Conservation (phyloP, 2,797 vertebrate species). For the Echeneis naucrates region DNA sequence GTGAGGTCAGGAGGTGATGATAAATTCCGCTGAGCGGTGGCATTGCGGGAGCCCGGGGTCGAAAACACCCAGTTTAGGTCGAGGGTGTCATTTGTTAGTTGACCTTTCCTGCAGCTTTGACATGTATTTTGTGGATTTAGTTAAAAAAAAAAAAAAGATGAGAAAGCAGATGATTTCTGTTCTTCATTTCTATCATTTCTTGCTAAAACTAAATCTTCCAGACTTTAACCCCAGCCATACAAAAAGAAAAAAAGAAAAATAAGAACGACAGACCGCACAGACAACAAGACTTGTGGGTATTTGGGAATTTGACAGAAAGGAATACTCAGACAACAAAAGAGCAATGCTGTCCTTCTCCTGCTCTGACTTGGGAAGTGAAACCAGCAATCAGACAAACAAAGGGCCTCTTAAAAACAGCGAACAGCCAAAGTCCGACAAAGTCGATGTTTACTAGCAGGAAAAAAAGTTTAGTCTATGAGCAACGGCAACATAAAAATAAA, state of each 20-base stretch:
- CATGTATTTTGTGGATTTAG: constrained; percentile 55
- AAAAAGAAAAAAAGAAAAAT: background rate
- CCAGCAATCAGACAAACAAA: constrained; percentile 57
- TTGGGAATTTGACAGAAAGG: constrained; percentile 53
- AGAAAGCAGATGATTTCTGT: constrained; percentile 37
- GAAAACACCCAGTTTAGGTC: constrained; percentile 68
- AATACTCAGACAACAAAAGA: constrained; percentile 71
- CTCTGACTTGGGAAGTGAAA: constrained; percentile 56
- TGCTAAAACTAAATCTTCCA: constrained; percentile 60
- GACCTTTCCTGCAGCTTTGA: constrained; percentile 73
- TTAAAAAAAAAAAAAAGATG: constrained; percentile 1
- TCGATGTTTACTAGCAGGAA: constrained; percentile 42
- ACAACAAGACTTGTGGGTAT: constrained; percentile 57
- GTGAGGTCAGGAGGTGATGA: constrained; percentile 74
- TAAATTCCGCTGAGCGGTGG: constrained; percentile 77
- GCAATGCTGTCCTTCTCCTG: constrained; percentile 25
- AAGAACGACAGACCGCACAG: constrained; percentile 30
- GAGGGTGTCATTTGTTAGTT: constrained; percentile 79
- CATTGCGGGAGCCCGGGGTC: constrained; percentile 75
- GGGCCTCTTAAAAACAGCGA: constrained; percentile 40
- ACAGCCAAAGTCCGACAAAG: constrained; percentile 34
- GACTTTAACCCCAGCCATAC: constrained; percentile 31
- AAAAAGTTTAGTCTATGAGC: constrained; percentile 68
- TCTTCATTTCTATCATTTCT: constrained; percentile 59
- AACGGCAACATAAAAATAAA: constrained; percentile 25